Evolutionary conservation across 1,140 invertebrate genomes (phyloP).

Genomic region (Archivesica marissinica): DNA sequence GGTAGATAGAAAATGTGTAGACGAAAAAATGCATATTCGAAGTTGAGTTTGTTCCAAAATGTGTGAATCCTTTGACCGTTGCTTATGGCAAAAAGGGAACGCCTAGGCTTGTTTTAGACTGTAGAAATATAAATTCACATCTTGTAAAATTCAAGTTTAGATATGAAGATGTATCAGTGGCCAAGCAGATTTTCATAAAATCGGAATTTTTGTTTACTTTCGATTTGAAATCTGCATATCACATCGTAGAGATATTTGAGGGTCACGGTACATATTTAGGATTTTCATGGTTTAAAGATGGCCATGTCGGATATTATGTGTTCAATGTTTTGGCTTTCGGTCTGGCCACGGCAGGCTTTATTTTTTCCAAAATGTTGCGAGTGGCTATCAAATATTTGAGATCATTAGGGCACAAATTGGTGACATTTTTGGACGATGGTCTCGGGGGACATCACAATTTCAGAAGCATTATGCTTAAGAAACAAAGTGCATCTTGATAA

Average conservation of each 20-base stretch:
- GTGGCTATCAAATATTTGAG: conserved; percentile 15
- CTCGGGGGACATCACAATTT: conserved; percentile 21
- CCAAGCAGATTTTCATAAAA: conserved; percentile 7
- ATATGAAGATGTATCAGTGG: conserved; percentile 8
- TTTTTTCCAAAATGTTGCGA: conserved; percentile 41
- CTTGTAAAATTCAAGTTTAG: conserved; percentile 41
- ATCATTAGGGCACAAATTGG: conserved; percentile 22
- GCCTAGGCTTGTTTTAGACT: conserved; percentile 37
- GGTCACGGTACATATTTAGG: conserved; percentile 48
- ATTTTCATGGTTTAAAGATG: conserved; percentile 38
- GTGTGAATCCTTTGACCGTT: conserved; percentile 22
- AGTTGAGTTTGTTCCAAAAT: not conserved
- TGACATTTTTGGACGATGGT: conserved; percentile 63
- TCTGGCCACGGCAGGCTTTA: conserved; percentile 44
- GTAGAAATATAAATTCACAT: conserved; percentile 42
- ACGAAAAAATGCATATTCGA: conserved; percentile 1
- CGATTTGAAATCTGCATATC: conserved; percentile 55
- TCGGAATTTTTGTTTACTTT: conserved; percentile 23
- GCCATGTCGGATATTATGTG: conserved; percentile 29
- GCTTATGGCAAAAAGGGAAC: not conserved
- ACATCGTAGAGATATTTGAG: conserved; percentile 14
- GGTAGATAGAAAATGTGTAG: conserved; percentile 14
- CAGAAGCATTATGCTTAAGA: not conserved
- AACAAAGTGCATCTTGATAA: not conserved
- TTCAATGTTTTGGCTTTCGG: conserved; percentile 64